A percentile compares a stretch with the other conserved stretches of the same genome.
Conservation (phyloP, 2,113 vertebrate species). For the Chloropsis cyanopogon region DNA sequence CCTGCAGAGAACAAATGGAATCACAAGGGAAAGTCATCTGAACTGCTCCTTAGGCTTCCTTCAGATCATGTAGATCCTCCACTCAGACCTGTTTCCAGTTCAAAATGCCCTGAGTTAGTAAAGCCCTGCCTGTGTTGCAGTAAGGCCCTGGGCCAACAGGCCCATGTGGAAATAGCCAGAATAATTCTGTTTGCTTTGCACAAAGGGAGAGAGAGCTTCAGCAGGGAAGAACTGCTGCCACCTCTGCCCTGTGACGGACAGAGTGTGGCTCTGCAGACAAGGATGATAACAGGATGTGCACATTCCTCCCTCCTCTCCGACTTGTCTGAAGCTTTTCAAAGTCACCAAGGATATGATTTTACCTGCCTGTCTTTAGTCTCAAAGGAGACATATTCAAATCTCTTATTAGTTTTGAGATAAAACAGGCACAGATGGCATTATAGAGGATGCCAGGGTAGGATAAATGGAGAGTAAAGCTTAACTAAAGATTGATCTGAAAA, state of each 20-base stretch:
- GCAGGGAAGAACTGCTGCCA: neutral
- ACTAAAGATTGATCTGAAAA: neutral
- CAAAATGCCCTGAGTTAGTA: neutral
- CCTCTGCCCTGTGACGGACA: neutral
- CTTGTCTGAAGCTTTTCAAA: neutral
- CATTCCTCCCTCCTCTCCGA: neutral
- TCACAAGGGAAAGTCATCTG: neutral
- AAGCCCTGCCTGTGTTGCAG: neutral
- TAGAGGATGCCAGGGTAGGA: neutral
- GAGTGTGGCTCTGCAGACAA: neutral
- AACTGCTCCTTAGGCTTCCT: neutral
- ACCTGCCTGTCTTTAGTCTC: neutral
- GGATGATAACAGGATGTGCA: neutral
- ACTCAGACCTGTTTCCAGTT: neutral
- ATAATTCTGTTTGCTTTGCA: neutral
- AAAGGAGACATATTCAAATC: neutral
- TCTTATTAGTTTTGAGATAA: neutral
- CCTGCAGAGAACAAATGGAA: neutral
- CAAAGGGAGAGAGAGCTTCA: neutral
- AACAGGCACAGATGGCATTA: neutral
- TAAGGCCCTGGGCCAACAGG: neutral
- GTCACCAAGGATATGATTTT: neutral
- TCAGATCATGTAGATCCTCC: neutral
- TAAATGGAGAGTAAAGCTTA: neutral
- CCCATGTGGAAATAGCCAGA: neutral